Base-by-base conservation (phyloP, 2,888 invertebrate species). In the Pedicia rivosa region DNA sequence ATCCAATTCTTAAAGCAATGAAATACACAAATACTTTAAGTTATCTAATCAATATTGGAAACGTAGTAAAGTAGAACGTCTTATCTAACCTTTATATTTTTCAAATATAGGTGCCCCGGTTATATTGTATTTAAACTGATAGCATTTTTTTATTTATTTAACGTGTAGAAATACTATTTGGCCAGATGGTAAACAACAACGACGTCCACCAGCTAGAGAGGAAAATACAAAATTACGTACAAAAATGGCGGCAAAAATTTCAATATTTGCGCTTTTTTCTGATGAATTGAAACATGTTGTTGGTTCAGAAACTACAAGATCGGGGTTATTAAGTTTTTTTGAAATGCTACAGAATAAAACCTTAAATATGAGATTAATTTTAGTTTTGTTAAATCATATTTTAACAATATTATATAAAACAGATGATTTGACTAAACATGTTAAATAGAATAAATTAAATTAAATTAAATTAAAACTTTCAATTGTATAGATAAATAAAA, bases 181-280 rank as follows among this genome's bases (percentile, higher is more conserved):
- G 72, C 72, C 72, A 8, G 67, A 72, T 44, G 72, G 71, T 3
- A 54, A 45, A 26, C 37, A 38, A 30, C 37, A 39, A 22, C 40
- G 37, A 25, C 38, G 40, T n/a, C 28, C 38, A 7, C 20, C 34
- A 9, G 39, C 43, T 5, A 38, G 48, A 2, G 48, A 48, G 26
- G 47, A 48, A 15, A 45, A 42, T 20, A 46, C 45, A 5, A 48
- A 74, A 53, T 69, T 74, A 62, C 64, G 82, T 47, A 80, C 82
- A 0, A 62, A 79, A 42, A 70, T 86, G 6, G 75, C 79, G 34
- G 80, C 83, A 24, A 80, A 81, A 61, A 69, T 77, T 25, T 75
- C 81, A 38, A 64, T 86, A 49, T 61, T 84, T n/a, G 77, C 80
- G 7, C 74, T 75, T 48, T 59, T 84, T 22, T 77, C 40, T 65